These are phyloP conservation scores for Camponotus pennsylvanicus DNA, from an alignment of 1,140 invertebrate species.

Conservation along the genomic window DNA sequence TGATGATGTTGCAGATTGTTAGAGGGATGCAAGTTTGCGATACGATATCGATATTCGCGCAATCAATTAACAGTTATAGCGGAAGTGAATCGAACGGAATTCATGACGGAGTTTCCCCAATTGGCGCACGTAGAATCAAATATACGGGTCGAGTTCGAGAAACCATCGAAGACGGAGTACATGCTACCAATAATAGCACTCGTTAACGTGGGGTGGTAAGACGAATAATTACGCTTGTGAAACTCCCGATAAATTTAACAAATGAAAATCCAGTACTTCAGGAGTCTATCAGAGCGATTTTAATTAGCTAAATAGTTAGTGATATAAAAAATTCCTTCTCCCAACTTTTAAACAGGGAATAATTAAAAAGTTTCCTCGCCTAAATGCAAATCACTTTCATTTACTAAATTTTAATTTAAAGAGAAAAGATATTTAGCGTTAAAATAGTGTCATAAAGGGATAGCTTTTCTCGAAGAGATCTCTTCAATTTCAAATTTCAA, in stretches of 20 bases:
- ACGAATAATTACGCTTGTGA: background rate
- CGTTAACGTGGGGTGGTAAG: background rate
- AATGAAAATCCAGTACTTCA: background rate
- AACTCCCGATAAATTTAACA: background rate
- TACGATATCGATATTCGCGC: slow-evolving; percentile 22
- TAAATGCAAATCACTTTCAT: background rate
- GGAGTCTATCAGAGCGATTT: background rate
- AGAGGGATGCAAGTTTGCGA: background rate
- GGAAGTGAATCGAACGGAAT: slow-evolving; percentile 41
- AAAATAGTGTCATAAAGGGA: background rate
- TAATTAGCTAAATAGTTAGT: slow-evolving; percentile 18
- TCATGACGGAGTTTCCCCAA: slow-evolving; percentile 17
- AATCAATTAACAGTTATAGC: slow-evolving; percentile 23
- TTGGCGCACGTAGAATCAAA: slow-evolving; percentile 23
- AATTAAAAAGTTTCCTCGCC: background rate
- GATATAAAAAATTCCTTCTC: background rate
- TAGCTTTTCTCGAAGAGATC: background rate
- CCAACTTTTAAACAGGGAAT: background rate
- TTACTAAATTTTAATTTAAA: background rate
- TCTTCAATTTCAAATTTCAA: background rate
- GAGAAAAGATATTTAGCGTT: background rate
- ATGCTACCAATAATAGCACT: background rate
- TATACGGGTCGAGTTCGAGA: slow-evolving; percentile 15
- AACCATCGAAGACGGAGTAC: background rate
- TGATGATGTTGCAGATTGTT: background rate